phyloP scores from a whole-genome alignment of 2,797 vertebrate species.

The Hyperoplus lanceolatus region DNA sequence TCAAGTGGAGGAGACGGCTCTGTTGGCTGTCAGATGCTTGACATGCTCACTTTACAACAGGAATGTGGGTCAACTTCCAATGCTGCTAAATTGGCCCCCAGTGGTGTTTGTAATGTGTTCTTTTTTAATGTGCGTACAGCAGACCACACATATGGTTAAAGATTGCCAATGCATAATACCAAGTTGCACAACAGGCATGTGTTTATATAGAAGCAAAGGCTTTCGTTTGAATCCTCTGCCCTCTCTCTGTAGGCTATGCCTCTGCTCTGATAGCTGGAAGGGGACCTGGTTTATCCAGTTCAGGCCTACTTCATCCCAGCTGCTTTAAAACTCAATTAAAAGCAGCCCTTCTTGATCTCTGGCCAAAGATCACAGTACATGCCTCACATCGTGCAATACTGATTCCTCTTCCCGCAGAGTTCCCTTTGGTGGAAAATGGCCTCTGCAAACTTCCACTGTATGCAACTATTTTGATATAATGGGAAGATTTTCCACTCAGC shows the following conservation, averaged over 20 bases:
- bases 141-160: conserved; percentile 49
- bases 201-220: conserved; percentile 58
- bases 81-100: conserved; percentile 63
- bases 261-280: conserved; percentile 44
- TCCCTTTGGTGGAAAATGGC: conserved; percentile 64
- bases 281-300: conserved; percentile 53
- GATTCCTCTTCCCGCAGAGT: conserved; percentile 52
- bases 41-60: conserved; percentile 47
- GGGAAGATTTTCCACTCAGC: conserved; percentile 57
- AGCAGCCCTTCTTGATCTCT: conserved; percentile 52
- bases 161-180: conserved; percentile 45
- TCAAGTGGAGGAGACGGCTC: conserved; percentile 36
- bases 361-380: conserved; percentile 67
- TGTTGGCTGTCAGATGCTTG: conserved; percentile 47
- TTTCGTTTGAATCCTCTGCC: conserved; percentile 53
- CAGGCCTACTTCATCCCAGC: conserved; percentile 57
- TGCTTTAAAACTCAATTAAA: conserved; percentile 70
- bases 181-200: conserved; percentile 42
- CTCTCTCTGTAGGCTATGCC: conserved; percentile 40
- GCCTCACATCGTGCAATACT: conserved; percentile 58
- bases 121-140: conserved; percentile 45
- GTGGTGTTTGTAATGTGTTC: conserved; percentile 62
- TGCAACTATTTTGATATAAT: conserved; percentile 64
- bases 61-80: conserved; percentile 73
- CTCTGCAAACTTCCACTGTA: conserved; percentile 42